phyloP scores from a whole-genome alignment of 2,797 vertebrate species.

The Poliocrania exsul region DNA sequence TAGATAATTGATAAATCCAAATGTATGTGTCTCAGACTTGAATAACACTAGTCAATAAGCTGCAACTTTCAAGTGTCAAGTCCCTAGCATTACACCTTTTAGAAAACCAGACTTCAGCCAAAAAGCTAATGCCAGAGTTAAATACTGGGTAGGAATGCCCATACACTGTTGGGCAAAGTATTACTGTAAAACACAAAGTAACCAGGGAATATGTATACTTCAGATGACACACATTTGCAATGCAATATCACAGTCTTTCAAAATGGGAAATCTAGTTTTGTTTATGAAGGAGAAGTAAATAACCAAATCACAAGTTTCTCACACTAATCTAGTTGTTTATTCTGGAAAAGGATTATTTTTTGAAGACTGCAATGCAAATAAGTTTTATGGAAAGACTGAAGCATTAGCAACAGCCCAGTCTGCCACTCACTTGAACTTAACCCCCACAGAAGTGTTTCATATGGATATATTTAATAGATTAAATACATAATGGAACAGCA shows the following conservation, averaged over 20 bases:
- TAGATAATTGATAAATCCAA: background rate
- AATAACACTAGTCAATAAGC: background rate
- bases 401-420: background rate
- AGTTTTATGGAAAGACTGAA: background rate
- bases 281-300: background rate
- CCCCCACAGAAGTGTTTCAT: background rate
- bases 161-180: background rate
- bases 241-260: background rate
- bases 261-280: background rate
- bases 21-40: background rate
- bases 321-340: background rate
- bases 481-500: background rate
- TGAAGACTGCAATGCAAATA: background rate
- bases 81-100: background rate
- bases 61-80: background rate
- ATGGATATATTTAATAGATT: background rate
- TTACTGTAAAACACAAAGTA: background rate
- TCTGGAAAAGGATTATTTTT: background rate
- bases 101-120: background rate
- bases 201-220: background rate
- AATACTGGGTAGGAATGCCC: background rate
- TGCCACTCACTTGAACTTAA: background rate
- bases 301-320: background rate
- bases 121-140: background rate
- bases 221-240: background rate